These are phyloP conservation scores for Aleiodes leptofemur DNA, from an alignment of 2,888 invertebrate species.

Conservation along the genomic window DNA sequence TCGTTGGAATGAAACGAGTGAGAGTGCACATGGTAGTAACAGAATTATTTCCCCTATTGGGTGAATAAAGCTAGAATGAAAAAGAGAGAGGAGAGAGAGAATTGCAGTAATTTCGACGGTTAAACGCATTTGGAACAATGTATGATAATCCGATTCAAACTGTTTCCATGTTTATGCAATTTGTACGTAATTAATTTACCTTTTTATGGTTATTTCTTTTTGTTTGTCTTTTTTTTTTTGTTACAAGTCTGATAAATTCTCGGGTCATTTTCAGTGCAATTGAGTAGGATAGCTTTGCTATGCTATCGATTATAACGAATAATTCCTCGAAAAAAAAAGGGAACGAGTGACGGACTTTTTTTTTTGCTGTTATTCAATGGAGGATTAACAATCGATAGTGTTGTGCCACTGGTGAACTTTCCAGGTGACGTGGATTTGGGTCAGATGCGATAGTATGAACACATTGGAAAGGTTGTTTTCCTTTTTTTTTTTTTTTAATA, in stretches of 20 bases:
- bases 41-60: constrained; percentile 4
- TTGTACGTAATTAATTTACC: constrained; percentile 22
- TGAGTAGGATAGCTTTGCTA: too few species aligned
- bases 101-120: constrained; percentile 36
- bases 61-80: constrained; percentile 1
- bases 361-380: background rate
- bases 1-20: constrained; percentile 25
- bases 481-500: too few species aligned
- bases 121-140: constrained; percentile 38
- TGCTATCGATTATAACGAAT: too few species aligned
- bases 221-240: constrained; percentile 8
- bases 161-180: constrained; percentile 37
- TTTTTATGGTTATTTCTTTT: constrained; percentile 32
- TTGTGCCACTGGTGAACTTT: background rate
- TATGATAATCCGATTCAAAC: constrained; percentile 39
- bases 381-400: background rate
- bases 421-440: background rate
- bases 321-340: too few species aligned
- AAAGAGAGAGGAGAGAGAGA: background rate
- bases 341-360: background rate
- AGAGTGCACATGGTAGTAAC: constrained; percentile 15
- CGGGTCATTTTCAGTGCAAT: too few species aligned
- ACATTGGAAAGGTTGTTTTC: background rate
- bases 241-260: too few species aligned
- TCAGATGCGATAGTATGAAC: constrained; percentile 5